Conservation (phyloP, 35 echinoderm and acorn worm species). For the Apostichopus parvimensis region DNA sequence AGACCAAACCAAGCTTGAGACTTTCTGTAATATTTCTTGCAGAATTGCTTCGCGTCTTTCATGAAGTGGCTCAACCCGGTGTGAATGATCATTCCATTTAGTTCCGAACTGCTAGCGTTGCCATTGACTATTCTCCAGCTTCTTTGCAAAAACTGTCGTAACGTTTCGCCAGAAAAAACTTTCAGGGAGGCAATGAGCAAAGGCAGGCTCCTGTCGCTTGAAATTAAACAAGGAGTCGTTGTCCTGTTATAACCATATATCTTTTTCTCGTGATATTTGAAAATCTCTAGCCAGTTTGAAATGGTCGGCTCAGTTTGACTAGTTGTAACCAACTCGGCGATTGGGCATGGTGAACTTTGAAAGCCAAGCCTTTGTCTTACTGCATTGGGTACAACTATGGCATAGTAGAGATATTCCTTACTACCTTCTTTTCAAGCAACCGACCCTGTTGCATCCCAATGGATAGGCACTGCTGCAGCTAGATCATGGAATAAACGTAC, state of each 20-base stretch:
- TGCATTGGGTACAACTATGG: slow-evolving; percentile 1
- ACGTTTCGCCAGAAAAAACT: slow-evolving; percentile 23
- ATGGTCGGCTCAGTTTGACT: neutral
- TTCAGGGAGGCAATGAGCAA: neutral
- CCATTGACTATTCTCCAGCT: slow-evolving; percentile 10
- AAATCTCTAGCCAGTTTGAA: neutral
- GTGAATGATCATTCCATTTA: slow-evolving; percentile 40
- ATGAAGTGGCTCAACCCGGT: slow-evolving; percentile 41
- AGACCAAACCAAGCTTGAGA: neutral
- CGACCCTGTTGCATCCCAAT: neutral
- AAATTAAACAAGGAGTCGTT: neutral
- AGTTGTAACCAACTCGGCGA: neutral
- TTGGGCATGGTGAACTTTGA: neutral
- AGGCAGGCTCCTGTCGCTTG: slow-evolving; percentile 3
- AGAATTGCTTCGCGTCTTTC: slow-evolving; percentile 25
- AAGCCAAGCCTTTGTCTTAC: neutral
- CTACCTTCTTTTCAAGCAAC: neutral
- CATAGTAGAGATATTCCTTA: neutral
- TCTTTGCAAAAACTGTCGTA: neutral
- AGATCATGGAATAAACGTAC: neutral
- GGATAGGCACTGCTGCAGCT: neutral
- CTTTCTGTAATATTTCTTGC: slow-evolving; percentile 9
- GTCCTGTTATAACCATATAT: neutral
- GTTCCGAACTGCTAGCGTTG: neutral
- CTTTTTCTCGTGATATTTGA: neutral